Conservation (phyloP, 1,140 invertebrate species). For the Drosophila paulistorum region DNA sequence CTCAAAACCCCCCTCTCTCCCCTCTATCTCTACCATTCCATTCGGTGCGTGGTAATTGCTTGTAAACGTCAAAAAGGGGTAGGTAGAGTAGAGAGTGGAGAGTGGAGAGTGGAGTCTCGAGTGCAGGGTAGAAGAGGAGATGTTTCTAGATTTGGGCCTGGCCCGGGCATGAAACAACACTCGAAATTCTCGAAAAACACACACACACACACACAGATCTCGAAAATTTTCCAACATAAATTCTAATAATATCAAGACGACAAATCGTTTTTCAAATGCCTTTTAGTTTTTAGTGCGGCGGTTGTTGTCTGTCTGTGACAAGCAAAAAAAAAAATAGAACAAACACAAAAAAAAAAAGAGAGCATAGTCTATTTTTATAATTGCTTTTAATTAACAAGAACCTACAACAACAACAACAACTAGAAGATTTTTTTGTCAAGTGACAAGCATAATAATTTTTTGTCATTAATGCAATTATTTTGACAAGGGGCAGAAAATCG, state of each 20-base stretch:
- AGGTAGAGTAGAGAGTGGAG: too few species aligned
- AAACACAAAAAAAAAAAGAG: constrained; percentile 24
- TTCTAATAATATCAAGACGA: constrained; percentile 62
- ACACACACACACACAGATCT: neutral
- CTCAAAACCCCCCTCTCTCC: too few species aligned
- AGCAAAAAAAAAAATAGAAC: constrained; percentile 37
- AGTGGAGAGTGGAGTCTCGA: too few species aligned
- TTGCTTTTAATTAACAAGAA: constrained; percentile 77
- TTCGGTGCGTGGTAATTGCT: constrained; percentile 52
- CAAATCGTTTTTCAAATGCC: constrained; percentile 71
- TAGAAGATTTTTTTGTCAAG: constrained; percentile 38
- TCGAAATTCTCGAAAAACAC: neutral
- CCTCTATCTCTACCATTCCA: neutral
- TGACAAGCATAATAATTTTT: constrained; percentile 75
- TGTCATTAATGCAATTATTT: constrained; percentile 76
- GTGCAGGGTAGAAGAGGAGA: neutral
- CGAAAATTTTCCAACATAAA: constrained; percentile 48
- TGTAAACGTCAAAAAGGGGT: constrained; percentile 20
- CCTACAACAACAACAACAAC: constrained; percentile 38
- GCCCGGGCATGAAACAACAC: neutral
- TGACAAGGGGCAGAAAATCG: constrained; percentile 27
- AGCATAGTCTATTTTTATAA: constrained; percentile 68
- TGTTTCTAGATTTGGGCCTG: constrained; percentile 9
- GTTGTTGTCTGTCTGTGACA: constrained; percentile 54
- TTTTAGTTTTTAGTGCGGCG: too few species aligned